Evolutionary conservation across 2,888 invertebrate genomes (phyloP).

Genomic region (Cheilosia pagana): DNA sequence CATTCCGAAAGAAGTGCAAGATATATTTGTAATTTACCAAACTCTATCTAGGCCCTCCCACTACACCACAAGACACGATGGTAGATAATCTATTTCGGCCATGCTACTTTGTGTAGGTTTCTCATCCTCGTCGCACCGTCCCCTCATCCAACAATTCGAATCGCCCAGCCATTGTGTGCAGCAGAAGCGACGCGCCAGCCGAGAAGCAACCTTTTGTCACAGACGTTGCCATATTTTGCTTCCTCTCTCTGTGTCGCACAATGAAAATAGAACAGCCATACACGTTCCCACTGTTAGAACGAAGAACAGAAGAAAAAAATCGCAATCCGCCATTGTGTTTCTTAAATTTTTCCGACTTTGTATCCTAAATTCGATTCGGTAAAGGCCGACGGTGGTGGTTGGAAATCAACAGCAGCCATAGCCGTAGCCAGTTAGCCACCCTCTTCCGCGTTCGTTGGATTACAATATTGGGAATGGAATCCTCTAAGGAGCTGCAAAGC

Average conservation of each 20-base stretch:
- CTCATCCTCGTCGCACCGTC: constrained; percentile 7
- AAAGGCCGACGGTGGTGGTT: constrained; percentile 55
- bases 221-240: constrained; percentile 60
- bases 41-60: constrained; percentile 60
- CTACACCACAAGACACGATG: constrained; percentile 24
- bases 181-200: constrained; percentile 18
- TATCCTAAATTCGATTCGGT: constrained; percentile 66
- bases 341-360: constrained; percentile 44
- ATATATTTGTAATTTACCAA: constrained; percentile 40
- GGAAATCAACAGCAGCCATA: constrained; percentile 32
- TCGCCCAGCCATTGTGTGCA: constrained; percentile 62
- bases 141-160: constrained; percentile 12
- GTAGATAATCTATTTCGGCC: constrained; percentile 62
- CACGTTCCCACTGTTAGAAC: constrained; percentile 36
- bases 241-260: constrained; percentile 26
- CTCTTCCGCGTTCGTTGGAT: constrained; percentile 46
- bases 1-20: constrained; percentile 12
- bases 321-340: constrained; percentile 65
- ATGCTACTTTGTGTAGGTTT: constrained; percentile 16
- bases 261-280: constrained; percentile 63
- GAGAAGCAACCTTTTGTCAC: constrained; percentile 65
- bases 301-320: constrained; percentile 36
- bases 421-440: constrained; percentile 49
- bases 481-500: constrained; percentile 55
- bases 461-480: constrained; percentile 53